Conservation (phyloP, 2,113 vertebrate genomes). For the Asarcornis scutulata region DNA sequence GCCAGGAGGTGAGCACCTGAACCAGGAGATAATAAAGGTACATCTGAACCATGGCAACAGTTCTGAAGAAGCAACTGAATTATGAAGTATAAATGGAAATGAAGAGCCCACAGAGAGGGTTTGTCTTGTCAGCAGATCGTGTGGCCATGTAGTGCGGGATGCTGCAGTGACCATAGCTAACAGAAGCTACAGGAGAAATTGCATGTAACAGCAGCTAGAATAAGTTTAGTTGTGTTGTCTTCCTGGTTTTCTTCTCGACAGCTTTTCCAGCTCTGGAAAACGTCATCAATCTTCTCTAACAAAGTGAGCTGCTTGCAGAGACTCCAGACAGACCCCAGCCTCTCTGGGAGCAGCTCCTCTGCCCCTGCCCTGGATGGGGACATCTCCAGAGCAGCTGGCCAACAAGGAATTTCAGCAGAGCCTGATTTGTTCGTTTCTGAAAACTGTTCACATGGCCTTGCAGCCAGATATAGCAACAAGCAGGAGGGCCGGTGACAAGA, state of each 20-base stretch:
- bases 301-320: background rate
- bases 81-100: background rate
- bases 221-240: background rate
- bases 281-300: background rate
- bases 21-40: background rate
- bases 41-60: background rate
- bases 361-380: background rate
- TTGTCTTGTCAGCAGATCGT: background rate
- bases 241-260: background rate
- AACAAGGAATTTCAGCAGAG: background rate
- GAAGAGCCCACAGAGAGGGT: accelerated
- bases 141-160: background rate
- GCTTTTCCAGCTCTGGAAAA: background rate
- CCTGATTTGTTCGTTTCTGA: background rate
- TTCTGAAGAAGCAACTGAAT: background rate
- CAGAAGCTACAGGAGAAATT: background rate
- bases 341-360: background rate
- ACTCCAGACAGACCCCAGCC: background rate
- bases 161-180: background rate
- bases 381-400: background rate
- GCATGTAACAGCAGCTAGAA: background rate
- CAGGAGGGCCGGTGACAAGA: background rate
- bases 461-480: background rate
- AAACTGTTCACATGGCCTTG: background rate
- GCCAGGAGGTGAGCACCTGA: background rate